Percentiles rank a stretch among this genome's conserved stretches.
phyloP scores from a whole-genome alignment of 2,797 vertebrate genomes.

The Melanogrammus aeglefinus region DNA sequence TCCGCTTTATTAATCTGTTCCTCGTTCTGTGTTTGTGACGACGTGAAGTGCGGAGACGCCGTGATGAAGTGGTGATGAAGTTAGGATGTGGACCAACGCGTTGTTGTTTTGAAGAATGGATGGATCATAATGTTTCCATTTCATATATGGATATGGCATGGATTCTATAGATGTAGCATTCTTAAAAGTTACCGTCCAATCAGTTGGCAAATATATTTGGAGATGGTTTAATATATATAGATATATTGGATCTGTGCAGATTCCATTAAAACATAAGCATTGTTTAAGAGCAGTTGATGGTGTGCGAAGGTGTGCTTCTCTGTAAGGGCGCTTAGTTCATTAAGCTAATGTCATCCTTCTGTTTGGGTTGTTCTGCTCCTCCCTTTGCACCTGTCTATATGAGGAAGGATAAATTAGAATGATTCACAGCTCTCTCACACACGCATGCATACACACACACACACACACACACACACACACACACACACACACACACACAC shows the following conservation, averaged over 20 bases:
- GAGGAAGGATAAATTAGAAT: slow-evolving; percentile 1
- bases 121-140: background rate
- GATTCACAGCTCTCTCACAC: background rate
- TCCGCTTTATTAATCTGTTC: background rate
- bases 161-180: background rate
- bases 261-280: background rate
- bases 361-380: background rate
- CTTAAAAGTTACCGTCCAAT: background rate
- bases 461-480: background rate
- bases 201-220: background rate
- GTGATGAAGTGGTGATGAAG: background rate
- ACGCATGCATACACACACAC: background rate
- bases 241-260: background rate
- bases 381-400: background rate
- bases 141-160: background rate
- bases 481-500: background rate
- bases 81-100: background rate
- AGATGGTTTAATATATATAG: background rate
- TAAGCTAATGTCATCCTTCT: background rate
- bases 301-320: background rate
- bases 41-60: background rate
- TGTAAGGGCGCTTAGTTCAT: background rate
- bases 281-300: background rate
- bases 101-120: background rate
- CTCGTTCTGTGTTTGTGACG: background rate